Conservation (phyloP, 2,113 vertebrate species). For the Lontra canadensis region DNA sequence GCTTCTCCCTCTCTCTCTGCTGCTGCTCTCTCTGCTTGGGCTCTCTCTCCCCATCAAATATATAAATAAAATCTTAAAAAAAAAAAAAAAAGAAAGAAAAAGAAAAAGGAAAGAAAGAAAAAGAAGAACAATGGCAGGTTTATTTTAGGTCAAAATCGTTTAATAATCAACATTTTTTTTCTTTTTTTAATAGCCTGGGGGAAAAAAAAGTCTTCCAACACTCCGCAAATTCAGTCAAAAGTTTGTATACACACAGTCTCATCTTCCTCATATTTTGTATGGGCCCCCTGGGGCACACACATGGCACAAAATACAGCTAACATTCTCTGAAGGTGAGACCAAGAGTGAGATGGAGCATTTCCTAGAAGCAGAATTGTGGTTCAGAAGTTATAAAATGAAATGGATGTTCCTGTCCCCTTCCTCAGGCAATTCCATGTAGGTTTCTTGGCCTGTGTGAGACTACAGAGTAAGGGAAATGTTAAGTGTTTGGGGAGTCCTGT, state of each 20-base stretch:
- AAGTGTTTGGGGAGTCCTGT: neutral
- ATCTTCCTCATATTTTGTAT: neutral
- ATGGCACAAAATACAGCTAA: neutral
- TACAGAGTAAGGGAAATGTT: neutral
- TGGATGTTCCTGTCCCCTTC: neutral
- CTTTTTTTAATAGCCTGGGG: neutral
- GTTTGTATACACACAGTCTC: neutral
- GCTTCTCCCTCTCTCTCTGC: no score
- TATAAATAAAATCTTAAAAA: no score
- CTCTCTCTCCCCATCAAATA: no score
- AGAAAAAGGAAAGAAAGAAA: no score
- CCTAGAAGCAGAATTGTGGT: neutral
- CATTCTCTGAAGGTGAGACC: neutral
- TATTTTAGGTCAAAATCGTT: neutral
- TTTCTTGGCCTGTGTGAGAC: neutral
- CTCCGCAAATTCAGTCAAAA: neutral
- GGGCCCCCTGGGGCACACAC: no score
- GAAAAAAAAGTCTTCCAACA: neutral
- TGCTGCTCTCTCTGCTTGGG: no score
- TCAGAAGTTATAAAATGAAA: neutral
- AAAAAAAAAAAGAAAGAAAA: no score
- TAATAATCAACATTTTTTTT: neutral
- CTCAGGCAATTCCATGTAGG: no score
- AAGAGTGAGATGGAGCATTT: neutral
- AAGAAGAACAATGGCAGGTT: neutral